These are phyloP conservation scores for Intellagama lesueurii DNA, from an alignment of 2,797 vertebrate genomes.

Conservation along the genomic window DNA sequence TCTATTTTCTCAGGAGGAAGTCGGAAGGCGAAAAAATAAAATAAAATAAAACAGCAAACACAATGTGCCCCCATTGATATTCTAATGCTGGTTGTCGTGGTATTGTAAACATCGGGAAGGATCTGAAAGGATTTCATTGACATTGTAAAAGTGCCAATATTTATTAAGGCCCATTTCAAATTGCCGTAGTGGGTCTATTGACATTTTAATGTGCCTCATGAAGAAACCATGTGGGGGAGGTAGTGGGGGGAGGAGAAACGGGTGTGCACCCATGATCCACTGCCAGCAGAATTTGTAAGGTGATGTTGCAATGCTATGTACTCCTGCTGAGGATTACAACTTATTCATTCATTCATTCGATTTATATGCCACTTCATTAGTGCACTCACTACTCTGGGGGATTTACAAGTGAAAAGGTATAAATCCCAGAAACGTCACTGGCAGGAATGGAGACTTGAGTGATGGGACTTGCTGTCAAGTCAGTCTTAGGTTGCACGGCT, in stretches of 20 bases:
- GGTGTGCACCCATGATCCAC: background rate
- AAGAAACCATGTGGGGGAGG: background rate
- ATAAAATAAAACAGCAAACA: conserved; percentile 32
- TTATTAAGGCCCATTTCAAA: conserved; percentile 22
- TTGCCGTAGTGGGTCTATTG: background rate
- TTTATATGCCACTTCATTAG: too few relatives aligned
- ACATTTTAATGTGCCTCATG: background rate
- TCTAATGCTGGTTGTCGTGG: background rate
- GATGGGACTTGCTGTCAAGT: too few relatives aligned
- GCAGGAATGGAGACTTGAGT: too few relatives aligned
- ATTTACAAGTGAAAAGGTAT: too few relatives aligned
- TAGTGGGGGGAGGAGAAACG: background rate
- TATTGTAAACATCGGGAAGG: conserved; percentile 11
- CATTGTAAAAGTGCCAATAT: background rate
- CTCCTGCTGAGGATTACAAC: background rate
- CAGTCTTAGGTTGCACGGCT: too few relatives aligned
- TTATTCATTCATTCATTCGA: too few relatives aligned
- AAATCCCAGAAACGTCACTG: too few relatives aligned
- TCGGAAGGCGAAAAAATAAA: background rate
- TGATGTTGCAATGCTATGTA: background rate
- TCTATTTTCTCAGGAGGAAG: conserved; percentile 15
- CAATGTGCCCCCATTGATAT: background rate
- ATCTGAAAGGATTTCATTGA: background rate
- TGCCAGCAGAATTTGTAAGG: background rate
- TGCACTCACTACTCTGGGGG: too few relatives aligned